Evolutionary conservation across 2,797 vertebrate species (phyloP), one percentile per base, ranked within the genome.

Genomic region (Phalloptychus januarius): DNA sequence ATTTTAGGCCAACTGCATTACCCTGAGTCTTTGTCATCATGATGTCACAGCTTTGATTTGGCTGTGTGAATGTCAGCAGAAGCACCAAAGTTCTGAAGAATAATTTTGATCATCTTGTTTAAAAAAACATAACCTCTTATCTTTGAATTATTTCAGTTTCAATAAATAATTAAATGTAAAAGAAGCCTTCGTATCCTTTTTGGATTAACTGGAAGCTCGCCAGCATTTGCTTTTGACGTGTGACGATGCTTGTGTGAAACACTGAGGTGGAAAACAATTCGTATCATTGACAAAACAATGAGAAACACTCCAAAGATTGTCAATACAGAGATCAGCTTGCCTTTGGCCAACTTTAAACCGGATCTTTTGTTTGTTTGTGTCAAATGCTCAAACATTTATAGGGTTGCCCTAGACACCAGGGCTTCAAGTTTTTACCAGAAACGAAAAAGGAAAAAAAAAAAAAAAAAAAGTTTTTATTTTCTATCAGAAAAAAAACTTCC

Each of bases 361-460:
- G 73, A 61, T 71, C 5, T 56, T 54, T 44, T 44, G 8, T 44
- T 28, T 52, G 20, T n/a, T 61, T 8, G 18, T 82, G 28, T 58
- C 48, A 71, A 80, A 82, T 72, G 63, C 52, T 78, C 71, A 82
- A 85, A 87, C 79, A 70, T 71, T 42, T 45, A 54, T 71, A 72
- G 74, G 23, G 42, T 15, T 52, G 71, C 81, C 71, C 75, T 50
- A 0, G 13, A 5, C n/a, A 80, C 72, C 2, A 75, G 74, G 86
- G 84, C 75, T 91, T 94, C 91, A 93, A 94, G 93, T 93, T 91
- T 91, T 92, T 82, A 93, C 85, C 87, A 90, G 92, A 88, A 85
- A 83, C 25, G 77, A 80, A 71, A 76, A 81, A 71, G 72, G 63
- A 31, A 13, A 33, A 61, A 50, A 50, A 23, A 73, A 78, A 74